Percentiles rank a stretch among this genome's conserved stretches.
Conservation (phyloP, 2,888 invertebrate species). For the Microctonus brassicae region DNA sequence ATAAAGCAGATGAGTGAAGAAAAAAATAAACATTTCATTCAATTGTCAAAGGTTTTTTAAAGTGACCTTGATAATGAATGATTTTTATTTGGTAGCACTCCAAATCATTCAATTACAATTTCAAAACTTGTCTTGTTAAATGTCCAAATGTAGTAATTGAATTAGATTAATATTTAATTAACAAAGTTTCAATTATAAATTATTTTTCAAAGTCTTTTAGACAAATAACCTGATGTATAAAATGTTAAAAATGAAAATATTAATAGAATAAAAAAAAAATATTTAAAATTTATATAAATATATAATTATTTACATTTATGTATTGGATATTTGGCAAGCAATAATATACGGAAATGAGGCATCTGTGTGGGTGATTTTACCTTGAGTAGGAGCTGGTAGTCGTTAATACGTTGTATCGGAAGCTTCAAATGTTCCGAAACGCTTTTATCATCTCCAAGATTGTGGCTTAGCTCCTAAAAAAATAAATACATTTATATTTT, state of each 20-base stretch:
- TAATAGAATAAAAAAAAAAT: too few relatives aligned
- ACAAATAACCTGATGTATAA: background rate
- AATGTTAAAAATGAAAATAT: background rate
- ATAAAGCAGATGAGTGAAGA: constrained; percentile 23
- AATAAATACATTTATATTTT: constrained; percentile 34
- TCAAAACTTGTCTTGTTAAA: background rate
- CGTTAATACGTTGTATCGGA: constrained; percentile 95
- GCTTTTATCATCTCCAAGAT: constrained; percentile 89
- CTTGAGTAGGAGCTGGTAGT: constrained; percentile 95
- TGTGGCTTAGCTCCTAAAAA: constrained; percentile 84
- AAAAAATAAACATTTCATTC: constrained; percentile 32
- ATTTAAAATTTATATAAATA: background rate
- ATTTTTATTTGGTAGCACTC: background rate
- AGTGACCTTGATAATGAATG: constrained; percentile 1
- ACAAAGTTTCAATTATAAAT: background rate
- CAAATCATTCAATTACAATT: background rate
- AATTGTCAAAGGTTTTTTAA: background rate
- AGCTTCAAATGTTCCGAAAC: constrained; percentile 92
- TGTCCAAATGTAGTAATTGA: background rate
- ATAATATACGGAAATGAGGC: background rate
- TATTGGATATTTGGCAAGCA: background rate
- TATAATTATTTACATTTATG: background rate
- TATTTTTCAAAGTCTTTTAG: background rate
- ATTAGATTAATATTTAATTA: background rate
- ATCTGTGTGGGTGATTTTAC: constrained; percentile 70